Evolutionary conservation across 2,888 invertebrate genomes (phyloP), one percentile per base, ranked within the genome.

Genomic region (Drosophila borborema): DNA sequence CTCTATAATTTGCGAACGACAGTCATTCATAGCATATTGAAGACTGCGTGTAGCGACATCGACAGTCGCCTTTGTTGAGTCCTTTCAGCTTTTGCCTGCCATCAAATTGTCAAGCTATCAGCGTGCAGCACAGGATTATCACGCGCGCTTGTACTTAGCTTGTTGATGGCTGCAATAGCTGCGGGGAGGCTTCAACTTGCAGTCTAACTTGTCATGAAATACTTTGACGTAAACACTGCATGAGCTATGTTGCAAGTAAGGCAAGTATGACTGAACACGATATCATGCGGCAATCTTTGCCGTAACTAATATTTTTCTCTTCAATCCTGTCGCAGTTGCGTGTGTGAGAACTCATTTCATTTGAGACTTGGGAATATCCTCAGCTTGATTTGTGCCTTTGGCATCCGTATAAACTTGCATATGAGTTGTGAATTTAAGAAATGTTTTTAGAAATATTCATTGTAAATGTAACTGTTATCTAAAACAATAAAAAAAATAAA

Each of bases 161-260:
- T 46, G 23, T 12, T 20, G 18, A 43, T 43, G 23, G 31, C 20
- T 46, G 6, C 38, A 45, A 46, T 46, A 23, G 23, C 23, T 14
- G 2, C 45, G 46, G 28, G 16, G 5, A 28, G 8, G 16, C 28
- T 4, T 31, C 48, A 48, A n/a, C 10, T 9, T 48, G 9, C 3
- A 48, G 9, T 38, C 43, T 9, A 28, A 31, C 28, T 36, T 53
- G 56, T 23, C 48, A 7, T 34, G 14, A 14, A 53, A 1, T 12
- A 12, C 31, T 54, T 54, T n/a, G n/a, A 23, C 55, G 20, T 12
- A 41, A 48, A 18, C 20, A 54, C 56, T 55, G 61, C 49, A 9
- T 2, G 9, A 64, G 63, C 69, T 70, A 64, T 64, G 72, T 59
- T 61, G 48, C 55, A 61, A 67, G n/a, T n/a, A 1, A 46, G 40